Conservation (phyloP, 2,113 vertebrate genomes). For the Pleuronectes platessa region DNA sequence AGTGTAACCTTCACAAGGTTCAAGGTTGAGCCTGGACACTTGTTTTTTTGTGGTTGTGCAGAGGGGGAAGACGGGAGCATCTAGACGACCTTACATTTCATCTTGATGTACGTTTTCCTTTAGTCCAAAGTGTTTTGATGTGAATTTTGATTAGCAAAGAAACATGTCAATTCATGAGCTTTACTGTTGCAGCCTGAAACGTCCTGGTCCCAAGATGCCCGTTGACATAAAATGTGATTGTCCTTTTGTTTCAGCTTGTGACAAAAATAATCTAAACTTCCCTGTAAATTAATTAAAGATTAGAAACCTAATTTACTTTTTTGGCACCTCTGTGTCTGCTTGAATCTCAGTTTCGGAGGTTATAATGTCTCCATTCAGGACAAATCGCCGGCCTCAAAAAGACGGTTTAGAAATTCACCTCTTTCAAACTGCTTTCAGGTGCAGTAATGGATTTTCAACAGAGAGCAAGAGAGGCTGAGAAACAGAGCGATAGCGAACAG, state of each 20-base stretch:
- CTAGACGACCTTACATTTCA: too few relatives aligned
- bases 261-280: slow-evolving; percentile 21
- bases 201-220: too few relatives aligned
- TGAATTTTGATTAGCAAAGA: too few relatives aligned
- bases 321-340: neutral
- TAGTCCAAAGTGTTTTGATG: too few relatives aligned
- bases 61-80: too few relatives aligned
- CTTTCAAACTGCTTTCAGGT: neutral
- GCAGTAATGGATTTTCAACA: slow-evolving; percentile 33
- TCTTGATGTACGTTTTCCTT: too few relatives aligned
- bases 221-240: neutral
- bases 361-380: slow-evolving; percentile 9
- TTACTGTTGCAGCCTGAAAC: too few relatives aligned
- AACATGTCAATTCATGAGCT: too few relatives aligned
- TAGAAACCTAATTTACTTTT: neutral
- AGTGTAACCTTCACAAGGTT: too few relatives aligned
- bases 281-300: slow-evolving; percentile 1
- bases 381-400: slow-evolving; percentile 1
- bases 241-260: slow-evolving; percentile 40
- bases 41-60: too few relatives aligned
- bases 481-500: neutral
- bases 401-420: neutral
- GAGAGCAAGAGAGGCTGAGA: neutral
- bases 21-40: too few relatives aligned
- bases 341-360: neutral